A percentile compares a stretch with the other conserved stretches of the same genome.
Evolutionary conservation across 2,113 vertebrate genomes (phyloP).

Genomic region (Dinomys branickii): DNA sequence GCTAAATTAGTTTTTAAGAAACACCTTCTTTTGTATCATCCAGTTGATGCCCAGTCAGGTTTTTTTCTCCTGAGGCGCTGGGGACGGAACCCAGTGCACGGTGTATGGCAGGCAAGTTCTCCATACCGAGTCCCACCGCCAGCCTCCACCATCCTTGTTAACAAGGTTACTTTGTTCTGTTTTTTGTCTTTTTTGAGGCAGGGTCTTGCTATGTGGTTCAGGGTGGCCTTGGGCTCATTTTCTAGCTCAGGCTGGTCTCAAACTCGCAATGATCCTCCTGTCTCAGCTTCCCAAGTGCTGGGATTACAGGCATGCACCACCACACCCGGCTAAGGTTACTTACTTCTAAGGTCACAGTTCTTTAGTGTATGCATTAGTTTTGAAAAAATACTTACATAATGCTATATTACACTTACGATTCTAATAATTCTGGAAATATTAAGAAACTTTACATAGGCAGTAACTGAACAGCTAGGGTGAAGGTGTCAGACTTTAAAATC

Average conservation of each 20-base stretch:
- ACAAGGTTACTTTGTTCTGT: slow-evolving; percentile 36
- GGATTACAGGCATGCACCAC: too few relatives aligned
- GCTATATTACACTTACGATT: slow-evolving; percentile 5
- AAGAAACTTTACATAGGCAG: not conserved
- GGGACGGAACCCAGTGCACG: not conserved
- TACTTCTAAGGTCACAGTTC: not conserved
- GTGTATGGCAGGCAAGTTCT: not conserved
- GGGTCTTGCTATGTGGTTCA: too few relatives aligned
- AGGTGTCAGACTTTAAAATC: not conserved
- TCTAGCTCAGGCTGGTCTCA: too few relatives aligned
- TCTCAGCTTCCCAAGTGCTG: too few relatives aligned
- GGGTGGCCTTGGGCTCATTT: too few relatives aligned
- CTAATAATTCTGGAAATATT: not conserved
- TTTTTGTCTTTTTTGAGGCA: too few relatives aligned
- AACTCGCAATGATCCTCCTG: too few relatives aligned
- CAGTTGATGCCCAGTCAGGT: not conserved
- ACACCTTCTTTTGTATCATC: not conserved
- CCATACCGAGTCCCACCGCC: not conserved
- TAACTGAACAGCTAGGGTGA: not conserved
- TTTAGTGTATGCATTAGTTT: not conserved
- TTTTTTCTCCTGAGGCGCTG: not conserved
- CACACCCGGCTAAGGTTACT: too few relatives aligned
- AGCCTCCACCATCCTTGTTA: not conserved
- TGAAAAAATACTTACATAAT: slow-evolving; percentile 27
- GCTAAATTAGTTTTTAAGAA: slow-evolving; percentile 12